A percentile compares a stretch with the other conserved stretches of the same genome.
Evolutionary conservation across 2,797 vertebrate species (phyloP).

Genomic region (Apogon hyalosoma): DNA sequence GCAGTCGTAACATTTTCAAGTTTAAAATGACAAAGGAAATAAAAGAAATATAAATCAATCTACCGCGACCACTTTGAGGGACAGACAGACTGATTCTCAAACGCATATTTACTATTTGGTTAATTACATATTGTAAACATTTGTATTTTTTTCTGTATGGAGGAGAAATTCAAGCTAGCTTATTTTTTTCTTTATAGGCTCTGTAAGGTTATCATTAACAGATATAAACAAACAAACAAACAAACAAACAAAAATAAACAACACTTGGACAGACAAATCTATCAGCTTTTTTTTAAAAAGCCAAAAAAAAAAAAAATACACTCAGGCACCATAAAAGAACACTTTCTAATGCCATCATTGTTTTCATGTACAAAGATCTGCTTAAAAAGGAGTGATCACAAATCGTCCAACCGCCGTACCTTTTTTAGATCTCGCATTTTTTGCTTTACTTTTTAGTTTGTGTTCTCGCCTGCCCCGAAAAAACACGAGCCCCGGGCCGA

Average conservation of each 20-base stretch:
- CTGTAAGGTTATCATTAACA: slow-evolving; percentile 80
- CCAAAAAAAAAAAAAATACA: slow-evolving; percentile 61
- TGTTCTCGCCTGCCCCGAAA: slow-evolving; percentile 10
- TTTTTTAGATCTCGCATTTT: slow-evolving; percentile 20
- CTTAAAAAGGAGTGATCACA: slow-evolving; percentile 58
- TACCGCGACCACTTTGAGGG: slow-evolving; percentile 72
- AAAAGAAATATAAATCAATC: slow-evolving; percentile 75
- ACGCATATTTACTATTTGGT: slow-evolving; percentile 85
- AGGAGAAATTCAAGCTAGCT: slow-evolving; percentile 84
- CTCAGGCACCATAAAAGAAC: slow-evolving; percentile 77
- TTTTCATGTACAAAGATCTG: slow-evolving; percentile 61
- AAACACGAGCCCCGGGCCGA: slow-evolving; percentile 13
- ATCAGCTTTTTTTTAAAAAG: slow-evolving; percentile 75
- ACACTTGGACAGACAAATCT: slow-evolving; percentile 74
- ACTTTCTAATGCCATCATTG: slow-evolving; percentile 73
- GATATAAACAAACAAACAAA: slow-evolving; percentile 76
- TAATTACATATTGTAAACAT: slow-evolving; percentile 87
- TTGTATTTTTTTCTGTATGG: slow-evolving; percentile 83
- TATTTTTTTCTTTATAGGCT: slow-evolving; percentile 86
- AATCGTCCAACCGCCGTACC: slow-evolving; percentile 48
- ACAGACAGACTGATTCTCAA: slow-evolving; percentile 75
- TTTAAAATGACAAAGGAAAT: slow-evolving; percentile 81
- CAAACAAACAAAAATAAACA: slow-evolving; percentile 60
- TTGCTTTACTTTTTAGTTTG: neutral
- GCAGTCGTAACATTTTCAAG: slow-evolving; percentile 82